Evolutionary conservation across 2,888 invertebrate species (phyloP).

Genomic region (Limnephilus marmoratus): DNA sequence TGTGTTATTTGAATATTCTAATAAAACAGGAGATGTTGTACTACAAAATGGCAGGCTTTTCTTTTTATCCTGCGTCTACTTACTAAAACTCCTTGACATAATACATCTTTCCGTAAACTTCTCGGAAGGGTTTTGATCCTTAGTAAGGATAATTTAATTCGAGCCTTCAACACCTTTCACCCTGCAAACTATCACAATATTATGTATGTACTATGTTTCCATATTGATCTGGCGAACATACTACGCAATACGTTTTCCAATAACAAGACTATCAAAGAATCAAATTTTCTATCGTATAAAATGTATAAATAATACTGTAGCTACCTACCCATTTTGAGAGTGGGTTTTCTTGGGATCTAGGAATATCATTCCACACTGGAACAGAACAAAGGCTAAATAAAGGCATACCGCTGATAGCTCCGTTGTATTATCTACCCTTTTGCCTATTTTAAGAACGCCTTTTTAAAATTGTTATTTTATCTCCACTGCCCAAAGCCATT

Average conservation of each 20-base stretch:
- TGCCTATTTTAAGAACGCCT: no score
- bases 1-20: background rate
- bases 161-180: background rate
- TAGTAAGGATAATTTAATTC: background rate
- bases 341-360: background rate
- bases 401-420: no score
- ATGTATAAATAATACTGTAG: background rate
- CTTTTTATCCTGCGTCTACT: background rate
- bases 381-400: background rate
- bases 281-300: background rate
- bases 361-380: background rate
- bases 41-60: background rate
- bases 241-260: background rate
- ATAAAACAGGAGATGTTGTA: background rate
- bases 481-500: no score
- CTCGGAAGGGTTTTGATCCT: background rate
- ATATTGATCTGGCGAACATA: background rate
- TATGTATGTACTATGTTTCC: background rate
- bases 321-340: background rate
- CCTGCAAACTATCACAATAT: background rate
- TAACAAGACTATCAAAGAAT: background rate
- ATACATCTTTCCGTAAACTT: background rate
- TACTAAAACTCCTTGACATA: background rate
- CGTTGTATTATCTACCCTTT: no score
- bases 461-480: no score